Base-by-base conservation (phyloP, 2,888 invertebrate genomes). In the Bembecia ichneumoniformis region DNA sequence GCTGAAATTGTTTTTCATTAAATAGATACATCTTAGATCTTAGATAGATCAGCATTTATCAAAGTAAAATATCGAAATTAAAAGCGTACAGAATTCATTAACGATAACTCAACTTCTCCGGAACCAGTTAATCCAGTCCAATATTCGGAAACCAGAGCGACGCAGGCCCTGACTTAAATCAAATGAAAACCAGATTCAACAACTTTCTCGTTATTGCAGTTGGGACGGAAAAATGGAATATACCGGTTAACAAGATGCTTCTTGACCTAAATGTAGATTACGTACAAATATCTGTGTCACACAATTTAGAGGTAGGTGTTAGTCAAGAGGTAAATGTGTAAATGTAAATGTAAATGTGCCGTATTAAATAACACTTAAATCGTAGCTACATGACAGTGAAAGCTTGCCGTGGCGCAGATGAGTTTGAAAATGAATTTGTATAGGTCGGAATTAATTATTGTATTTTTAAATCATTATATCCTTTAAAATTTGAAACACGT, bases 281-380 rank as follows among this genome's bases (percentile, higher is more conserved):
- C 13, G 40, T 40, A 40, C 10, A 13, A 40, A 40, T 13, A n/a
- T 40, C 4, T 40, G 28, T 28, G 28, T 28, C 28, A 28, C 28
- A 28, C 69, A 71, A 64, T 64, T 66, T 64, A 65, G 58, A 66
- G 59, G 61, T 62, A 64, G 62, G 62, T 65, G 63, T 63, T 61
- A 52, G 56, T 54, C 57, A 54, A 34, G 20, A 53, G 55, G 46
- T 58, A 52, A 54, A 5, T 44, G 55, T 55, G 55, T 62, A 62
- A 59, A n/a, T n/a, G n/a, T 68, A 68, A 63, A 64, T 65, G 77
- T 72, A 71, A 81, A 68, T 73, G 61, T 74, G 76, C 65, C 72
- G 66, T 71, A 76, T 79, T 78, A 76, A 79, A 76, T 75, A 79
- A 79, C 66, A 70, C 65, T 72, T 71, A 65, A 76, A 70, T 70